Conservation (phyloP, 2,113 vertebrate genomes). For the Probosciger aterrimus region DNA sequence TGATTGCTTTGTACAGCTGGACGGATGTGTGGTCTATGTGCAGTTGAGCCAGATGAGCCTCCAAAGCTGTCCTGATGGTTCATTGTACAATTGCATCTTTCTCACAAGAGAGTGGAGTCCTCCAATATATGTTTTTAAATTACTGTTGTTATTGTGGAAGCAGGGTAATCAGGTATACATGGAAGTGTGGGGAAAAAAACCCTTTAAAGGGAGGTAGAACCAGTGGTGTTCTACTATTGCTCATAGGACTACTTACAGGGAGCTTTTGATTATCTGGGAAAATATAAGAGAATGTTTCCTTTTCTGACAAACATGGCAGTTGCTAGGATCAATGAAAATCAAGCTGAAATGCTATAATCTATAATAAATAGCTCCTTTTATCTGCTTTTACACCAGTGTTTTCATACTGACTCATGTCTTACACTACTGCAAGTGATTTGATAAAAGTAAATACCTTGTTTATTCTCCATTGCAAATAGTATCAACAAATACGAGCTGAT, state of each 20-base stretch:
- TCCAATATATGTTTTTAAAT: neutral
- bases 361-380: neutral
- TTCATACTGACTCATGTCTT: neutral
- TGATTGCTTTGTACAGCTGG: slow-evolving; percentile 32
- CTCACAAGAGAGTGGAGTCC: neutral
- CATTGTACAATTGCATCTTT: neutral
- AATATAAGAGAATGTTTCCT: neutral
- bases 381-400: neutral
- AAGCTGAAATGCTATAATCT: neutral
- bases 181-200: neutral
- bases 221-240: neutral
- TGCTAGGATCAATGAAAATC: neutral
- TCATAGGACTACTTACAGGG: neutral
- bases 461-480: neutral
- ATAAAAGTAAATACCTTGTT: neutral
- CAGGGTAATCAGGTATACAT: neutral
- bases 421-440: neutral
- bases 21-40: neutral
- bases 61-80: neutral
- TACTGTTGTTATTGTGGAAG: neutral
- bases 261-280: neutral
- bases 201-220: neutral
- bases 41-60: neutral
- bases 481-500: neutral
- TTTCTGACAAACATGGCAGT: neutral